Evolutionary conservation across 2,113 vertebrate species (phyloP), one percentile per base, ranked within the genome.

Genomic region (Pristiophorus japonicus): DNA sequence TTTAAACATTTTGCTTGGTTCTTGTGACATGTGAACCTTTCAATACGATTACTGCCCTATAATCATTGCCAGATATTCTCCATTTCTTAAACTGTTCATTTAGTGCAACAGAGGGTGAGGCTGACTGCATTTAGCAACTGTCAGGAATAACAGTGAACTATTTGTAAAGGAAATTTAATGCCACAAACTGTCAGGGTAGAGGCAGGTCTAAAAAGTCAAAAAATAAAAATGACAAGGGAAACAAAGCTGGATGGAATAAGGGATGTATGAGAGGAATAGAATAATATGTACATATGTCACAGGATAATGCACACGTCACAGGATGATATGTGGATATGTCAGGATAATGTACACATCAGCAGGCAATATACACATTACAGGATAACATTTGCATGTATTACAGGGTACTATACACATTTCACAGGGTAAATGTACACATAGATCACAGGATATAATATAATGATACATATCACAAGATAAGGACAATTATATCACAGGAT

Each of bases 311-410:
- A 73, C 70, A 73, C 27, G 30, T 11, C 70, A 73, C 10, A 20
- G 38, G n/a, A n/a, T n/a, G n/a, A n/a, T 47, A 45, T 18, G 47
- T n/a, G 51, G 8, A 34, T 88, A 59, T 55, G 27, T 27, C 85
- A 84, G 38, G 38, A 84, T 45, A 63, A 92, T 92, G 55, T 92
- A n/a, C 59, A 92, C 59, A 92, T 63, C 88, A 92, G 34, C 16
- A 11, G 88, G n/a, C 59, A 92, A 92, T 92, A 63, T 92, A 92
- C 87, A 90, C 88, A 92, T 92, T 63, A 92, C 59, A 91, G 55
- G 14, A n/a, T 91, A 62, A 91, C 59, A 59, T 59, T 59, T 8
- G 59, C 59, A 59, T 59, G 59, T 59, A 59, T 59, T 59, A 81
- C 59, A 59, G 59, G 59, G 59, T 59, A 59, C 59, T 59, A 59